These are phyloP conservation scores for Drosophila nigrodunni DNA, from an alignment of 1,140 invertebrate genomes.

Conservation along the genomic window DNA sequence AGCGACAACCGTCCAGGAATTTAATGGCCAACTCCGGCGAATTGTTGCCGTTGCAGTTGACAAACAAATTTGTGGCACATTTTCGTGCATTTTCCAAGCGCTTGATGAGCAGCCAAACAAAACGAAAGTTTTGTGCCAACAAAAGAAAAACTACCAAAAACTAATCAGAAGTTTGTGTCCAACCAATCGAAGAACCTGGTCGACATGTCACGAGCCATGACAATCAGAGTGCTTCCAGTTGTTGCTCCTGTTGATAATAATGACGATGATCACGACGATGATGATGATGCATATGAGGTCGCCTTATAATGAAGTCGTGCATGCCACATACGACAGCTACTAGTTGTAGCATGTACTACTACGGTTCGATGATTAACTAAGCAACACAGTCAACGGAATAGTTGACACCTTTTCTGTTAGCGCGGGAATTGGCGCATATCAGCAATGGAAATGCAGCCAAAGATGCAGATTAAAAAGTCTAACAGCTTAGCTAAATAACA, in stretches of 20 bases:
- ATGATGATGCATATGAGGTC: conserved; percentile 70
- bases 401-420: conserved; percentile 70
- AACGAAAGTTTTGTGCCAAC: conserved; percentile 56
- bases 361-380: conserved; percentile 66
- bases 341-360: not conserved
- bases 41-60: conserved; percentile 13
- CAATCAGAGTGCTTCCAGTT: conserved; percentile 9
- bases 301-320: conserved; percentile 81
- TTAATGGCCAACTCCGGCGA: conserved; percentile 55
- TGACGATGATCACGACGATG: conserved; percentile 20
- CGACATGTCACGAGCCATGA: conserved; percentile 67
- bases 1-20: conserved; percentile 71
- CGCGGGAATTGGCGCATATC: conserved; percentile 55
- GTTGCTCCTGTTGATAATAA: not conserved
- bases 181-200: conserved; percentile 45
- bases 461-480: not conserved
- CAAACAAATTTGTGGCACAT: conserved; percentile 77
- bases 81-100: conserved; percentile 62
- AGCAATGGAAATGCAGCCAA: conserved; percentile 19
- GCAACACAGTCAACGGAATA: conserved; percentile 44
- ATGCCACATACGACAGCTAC: conserved; percentile 56
- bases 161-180: conserved; percentile 63
- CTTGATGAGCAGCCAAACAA: conserved; percentile 59
- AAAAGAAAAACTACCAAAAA: conserved; percentile 9
- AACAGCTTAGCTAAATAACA: not conserved